These are phyloP conservation scores for Eolophus roseicapilla DNA, from an alignment of 2,113 vertebrate species.

Conservation along the genomic window DNA sequence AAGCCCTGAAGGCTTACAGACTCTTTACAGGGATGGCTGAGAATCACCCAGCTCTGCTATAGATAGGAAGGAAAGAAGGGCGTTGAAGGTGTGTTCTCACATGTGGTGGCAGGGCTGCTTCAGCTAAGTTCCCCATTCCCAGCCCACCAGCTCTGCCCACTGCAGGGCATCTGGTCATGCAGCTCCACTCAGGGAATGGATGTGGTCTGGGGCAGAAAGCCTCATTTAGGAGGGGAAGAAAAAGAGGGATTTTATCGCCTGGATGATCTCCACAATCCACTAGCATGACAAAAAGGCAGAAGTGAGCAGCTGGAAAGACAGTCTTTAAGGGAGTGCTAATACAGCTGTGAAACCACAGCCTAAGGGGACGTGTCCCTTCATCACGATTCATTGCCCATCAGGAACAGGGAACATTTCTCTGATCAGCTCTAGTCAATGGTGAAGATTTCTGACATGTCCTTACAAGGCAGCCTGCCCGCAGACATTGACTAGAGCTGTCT, in stretches of 20 bases:
- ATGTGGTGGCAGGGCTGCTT: background rate
- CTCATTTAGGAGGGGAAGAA: background rate
- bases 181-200: background rate
- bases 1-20: accelerated
- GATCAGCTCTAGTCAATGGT: background rate
- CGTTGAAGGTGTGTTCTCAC: background rate
- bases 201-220: background rate
- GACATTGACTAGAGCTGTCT: background rate
- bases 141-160: background rate
- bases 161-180: background rate
- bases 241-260: background rate
- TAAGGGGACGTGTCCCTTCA: background rate
- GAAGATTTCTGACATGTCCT: background rate
- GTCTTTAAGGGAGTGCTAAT: background rate
- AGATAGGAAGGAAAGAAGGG: background rate
- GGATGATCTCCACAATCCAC: background rate
- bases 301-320: background rate
- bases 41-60: background rate
- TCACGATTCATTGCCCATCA: background rate
- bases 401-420: background rate
- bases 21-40: background rate
- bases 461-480: background rate
- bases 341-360: background rate
- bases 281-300: background rate
- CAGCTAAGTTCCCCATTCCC: background rate